Conservation (phyloP, 2,113 vertebrate species). For the Orthonyx spaldingii region DNA sequence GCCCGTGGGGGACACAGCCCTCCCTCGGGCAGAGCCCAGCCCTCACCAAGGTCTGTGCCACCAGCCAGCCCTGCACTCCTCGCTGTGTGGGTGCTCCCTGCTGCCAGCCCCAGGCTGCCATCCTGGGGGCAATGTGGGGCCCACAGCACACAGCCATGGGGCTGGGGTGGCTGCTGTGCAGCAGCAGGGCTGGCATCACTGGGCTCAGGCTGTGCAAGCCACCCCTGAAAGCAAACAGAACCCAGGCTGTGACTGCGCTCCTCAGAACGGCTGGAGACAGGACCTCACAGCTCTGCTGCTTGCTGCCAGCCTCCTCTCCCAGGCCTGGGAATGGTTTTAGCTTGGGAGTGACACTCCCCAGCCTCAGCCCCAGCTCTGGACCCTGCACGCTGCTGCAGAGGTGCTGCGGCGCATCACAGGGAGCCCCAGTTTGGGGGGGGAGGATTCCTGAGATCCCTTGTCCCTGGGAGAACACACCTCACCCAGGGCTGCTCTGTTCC, state of each 20-base stretch:
- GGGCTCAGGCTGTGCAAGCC: background rate
- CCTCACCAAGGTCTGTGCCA: rapidly evolving
- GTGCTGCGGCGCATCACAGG: background rate
- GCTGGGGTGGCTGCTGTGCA: rapidly evolving
- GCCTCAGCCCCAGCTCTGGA: background rate
- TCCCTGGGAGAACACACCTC: background rate
- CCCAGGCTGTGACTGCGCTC: rapidly evolving
- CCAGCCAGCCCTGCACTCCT: background rate
- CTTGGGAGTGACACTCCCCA: background rate
- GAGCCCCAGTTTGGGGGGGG: background rate
- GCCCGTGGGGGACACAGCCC: rapidly evolving
- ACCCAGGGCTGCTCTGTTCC: background rate
- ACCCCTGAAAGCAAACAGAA: background rate
- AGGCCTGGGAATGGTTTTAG: background rate
- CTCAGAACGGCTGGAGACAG: background rate
- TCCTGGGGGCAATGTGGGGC: rapidly evolving
- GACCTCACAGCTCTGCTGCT: background rate
- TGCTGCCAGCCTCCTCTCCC: background rate
- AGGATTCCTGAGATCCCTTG: rapidly evolving
- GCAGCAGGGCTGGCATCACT: background rate
- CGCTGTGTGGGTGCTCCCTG: rapidly evolving
- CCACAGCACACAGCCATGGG: rapidly evolving
- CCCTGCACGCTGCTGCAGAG: too few species aligned
- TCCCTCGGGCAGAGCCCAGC: background rate
- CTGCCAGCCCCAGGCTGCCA: background rate